Conservation (phyloP, 2,113 vertebrate genomes). For the Caretta caretta region DNA sequence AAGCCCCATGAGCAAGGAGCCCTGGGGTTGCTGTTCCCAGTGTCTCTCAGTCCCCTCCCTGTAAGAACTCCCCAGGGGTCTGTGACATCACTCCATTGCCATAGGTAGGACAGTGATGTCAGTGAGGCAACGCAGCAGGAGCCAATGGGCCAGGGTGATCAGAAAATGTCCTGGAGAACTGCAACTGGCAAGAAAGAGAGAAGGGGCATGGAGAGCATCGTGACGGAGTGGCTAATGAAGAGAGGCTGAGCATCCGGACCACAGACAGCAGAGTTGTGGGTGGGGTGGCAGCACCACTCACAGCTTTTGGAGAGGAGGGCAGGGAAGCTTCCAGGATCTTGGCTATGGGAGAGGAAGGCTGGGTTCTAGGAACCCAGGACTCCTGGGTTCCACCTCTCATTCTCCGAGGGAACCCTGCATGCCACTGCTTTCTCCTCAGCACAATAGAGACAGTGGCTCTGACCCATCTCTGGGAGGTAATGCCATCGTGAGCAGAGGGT, state of each 20-base stretch:
- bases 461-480: too few relatives aligned
- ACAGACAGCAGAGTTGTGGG: neutral
- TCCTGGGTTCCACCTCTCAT: too few relatives aligned
- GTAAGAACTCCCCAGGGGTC: neutral
- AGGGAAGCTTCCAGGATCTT: neutral
- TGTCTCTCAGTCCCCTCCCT: neutral
- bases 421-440: too few relatives aligned
- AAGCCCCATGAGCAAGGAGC: neutral
- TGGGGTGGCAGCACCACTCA: neutral
- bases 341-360: neutral
- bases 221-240: neutral
- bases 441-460: neutral
- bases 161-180: neutral
- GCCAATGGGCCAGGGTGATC: neutral
- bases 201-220: neutral
- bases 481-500: too few relatives aligned
- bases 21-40: rapidly evolving
- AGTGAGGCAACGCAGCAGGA: neutral
- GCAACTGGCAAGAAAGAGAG: neutral
- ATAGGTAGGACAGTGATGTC: neutral
- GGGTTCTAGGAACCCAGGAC: neutral
- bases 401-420: too few relatives aligned
- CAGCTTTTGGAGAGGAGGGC: neutral
- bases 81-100: neutral
- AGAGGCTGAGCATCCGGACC: neutral